Percentiles rank a stretch among this genome's conserved stretches.
phyloP scores from a whole-genome alignment of 2,113 vertebrate species.

The Uria lomvia region DNA sequence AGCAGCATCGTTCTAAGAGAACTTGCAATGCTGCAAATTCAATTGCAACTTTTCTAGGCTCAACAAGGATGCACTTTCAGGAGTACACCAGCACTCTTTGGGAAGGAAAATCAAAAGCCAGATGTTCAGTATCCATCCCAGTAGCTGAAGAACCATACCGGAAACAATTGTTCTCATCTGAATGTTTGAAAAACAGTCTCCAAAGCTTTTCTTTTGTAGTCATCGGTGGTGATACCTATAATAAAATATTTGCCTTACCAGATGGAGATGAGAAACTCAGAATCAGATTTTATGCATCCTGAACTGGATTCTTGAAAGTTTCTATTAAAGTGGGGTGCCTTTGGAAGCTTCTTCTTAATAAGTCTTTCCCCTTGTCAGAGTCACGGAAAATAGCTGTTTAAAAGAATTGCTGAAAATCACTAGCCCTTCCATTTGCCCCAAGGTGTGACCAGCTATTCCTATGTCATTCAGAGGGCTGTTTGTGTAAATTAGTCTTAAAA shows the following conservation, averaged over 20 bases:
- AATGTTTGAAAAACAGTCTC: not conserved
- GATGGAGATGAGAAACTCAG: not conserved
- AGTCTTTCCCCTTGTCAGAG: not conserved
- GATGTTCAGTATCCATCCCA: not conserved
- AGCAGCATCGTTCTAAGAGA: not conserved
- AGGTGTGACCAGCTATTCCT: not conserved
- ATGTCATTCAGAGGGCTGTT: not conserved
- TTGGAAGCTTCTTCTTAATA: not conserved
- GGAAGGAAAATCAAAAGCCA: not conserved
- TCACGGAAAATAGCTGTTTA: not conserved
- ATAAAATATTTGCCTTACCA: not conserved
- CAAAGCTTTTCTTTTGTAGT: not conserved
- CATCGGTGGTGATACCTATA: not conserved
- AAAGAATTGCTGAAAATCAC: not conserved
- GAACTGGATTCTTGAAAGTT: not conserved
- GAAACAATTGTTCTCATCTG: not conserved
- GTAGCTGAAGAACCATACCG: not conserved
- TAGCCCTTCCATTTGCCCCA: not conserved
- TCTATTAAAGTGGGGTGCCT: not conserved
- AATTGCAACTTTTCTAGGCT: not conserved
- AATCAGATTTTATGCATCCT: not conserved
- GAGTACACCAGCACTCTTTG: not conserved
- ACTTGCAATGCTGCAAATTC: not conserved
- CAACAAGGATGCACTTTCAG: not conserved
- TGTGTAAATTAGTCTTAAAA: not conserved